A percentile compares a stretch with the other conserved stretches of the same genome.
Conservation (phyloP, 2,113 vertebrate genomes). For the Tachysurus fulvidraco region DNA sequence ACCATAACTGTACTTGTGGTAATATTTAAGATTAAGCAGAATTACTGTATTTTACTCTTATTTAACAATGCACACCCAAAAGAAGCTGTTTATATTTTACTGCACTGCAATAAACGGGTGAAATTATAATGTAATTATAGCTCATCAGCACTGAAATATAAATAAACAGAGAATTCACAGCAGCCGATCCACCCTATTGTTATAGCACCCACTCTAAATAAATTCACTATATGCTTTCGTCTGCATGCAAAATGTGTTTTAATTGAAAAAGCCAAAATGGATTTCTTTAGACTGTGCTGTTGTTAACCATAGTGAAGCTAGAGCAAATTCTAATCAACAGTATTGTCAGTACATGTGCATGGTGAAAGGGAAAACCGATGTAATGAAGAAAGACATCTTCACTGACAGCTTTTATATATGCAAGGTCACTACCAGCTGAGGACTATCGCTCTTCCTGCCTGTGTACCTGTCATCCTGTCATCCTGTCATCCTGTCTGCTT, state of each 20-base stretch:
- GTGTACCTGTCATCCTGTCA: background rate
- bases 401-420: constrained; percentile 21
- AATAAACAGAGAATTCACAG: background rate
- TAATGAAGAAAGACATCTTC: constrained; percentile 48
- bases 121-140: background rate
- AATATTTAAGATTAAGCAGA: background rate
- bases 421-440: constrained; percentile 40
- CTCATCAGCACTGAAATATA: background rate
- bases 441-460: background rate
- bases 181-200: background rate
- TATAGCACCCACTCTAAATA: background rate
- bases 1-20: background rate
- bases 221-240: background rate
- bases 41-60: background rate
- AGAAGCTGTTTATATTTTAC: background rate
- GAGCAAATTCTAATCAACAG: constrained; percentile 46
- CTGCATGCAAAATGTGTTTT: background rate
- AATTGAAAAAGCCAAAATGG: background rate
- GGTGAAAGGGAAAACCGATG: constrained; percentile 2
- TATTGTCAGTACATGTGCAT: constrained; percentile 8
- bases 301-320: background rate
- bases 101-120: background rate
- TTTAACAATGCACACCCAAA: background rate
- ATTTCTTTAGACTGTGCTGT: background rate
- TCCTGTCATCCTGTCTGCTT: background rate